Evolutionary conservation across 2,797 vertebrate genomes (phyloP), one percentile per base, ranked within the genome.

Genomic region (Poecile montanus): DNA sequence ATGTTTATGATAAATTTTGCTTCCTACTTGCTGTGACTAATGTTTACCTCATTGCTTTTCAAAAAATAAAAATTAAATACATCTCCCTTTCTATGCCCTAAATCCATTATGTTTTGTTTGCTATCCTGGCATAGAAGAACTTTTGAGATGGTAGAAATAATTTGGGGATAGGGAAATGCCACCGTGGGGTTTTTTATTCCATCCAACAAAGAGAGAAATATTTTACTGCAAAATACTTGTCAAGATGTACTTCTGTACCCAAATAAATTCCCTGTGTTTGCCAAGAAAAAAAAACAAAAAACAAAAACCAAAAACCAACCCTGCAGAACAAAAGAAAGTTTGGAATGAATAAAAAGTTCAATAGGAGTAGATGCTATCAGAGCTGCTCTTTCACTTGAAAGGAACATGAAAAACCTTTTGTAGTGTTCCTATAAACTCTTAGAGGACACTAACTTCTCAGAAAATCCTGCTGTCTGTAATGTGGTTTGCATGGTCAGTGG

Each of bases 321-420:
- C 50, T 36, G 36, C 20, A 85, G 81, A 91, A 70, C 47, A 90
- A 87, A 82, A 88, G 75, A 44, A 81, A 91, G 56, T 91, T 94
- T 92, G 87, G 81, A 92, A 91, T 63, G n/a, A 95, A 86, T 91
- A 93, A 85, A 61, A 91, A 88, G 78, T 92, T 89, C 66, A 72
- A 42, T 74, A 68, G 51, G 14, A 80, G 42, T 61, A 92, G 92
- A 89, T 95, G 47, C 29, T 91, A 94, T 94, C 92, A 88, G 82
- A 88, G 67, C 54, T 58, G 34, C 47, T 77, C 65, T 83, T 83
- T 85, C 61, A 61, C 81, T 95, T 93, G 42, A 88, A 94, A 95
- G 45, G 56, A 95, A 75, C 60, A 48, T 58, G 72, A 77, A 74
- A 85, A 90, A 23, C 38, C 51, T 88, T 85, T 83, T 78, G 48